Evolutionary conservation across 2,888 invertebrate species (phyloP).

Genomic region (Clistopyga incitator): DNA sequence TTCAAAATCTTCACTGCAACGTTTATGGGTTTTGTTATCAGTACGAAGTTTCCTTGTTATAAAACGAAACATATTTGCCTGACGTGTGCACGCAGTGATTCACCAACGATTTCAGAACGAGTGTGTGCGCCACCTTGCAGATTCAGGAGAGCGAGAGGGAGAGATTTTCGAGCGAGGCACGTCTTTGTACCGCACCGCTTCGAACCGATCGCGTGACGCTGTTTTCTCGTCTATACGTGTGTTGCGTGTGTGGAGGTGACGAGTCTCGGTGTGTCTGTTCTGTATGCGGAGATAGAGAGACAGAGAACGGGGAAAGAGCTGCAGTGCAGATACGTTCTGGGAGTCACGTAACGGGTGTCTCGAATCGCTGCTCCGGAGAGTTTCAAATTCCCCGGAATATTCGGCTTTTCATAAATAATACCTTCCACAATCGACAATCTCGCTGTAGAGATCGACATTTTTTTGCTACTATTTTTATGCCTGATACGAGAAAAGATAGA

Average conservation of each 20-base stretch:
- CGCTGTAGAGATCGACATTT: neutral
- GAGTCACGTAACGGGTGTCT: constrained; percentile 70
- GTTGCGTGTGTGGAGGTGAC: constrained; percentile 1
- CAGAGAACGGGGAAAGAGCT: constrained; percentile 60
- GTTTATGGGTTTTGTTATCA: constrained; percentile 17
- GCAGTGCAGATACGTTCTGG: constrained; percentile 68
- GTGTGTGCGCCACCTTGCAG: constrained; percentile 30
- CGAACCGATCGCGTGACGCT: constrained; percentile 69
- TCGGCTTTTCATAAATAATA: constrained; percentile 24
- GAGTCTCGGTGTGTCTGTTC: constrained; percentile 44
- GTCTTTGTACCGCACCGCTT: constrained; percentile 66
- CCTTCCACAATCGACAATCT: constrained; percentile 7
- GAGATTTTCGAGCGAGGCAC: constrained; percentile 64
- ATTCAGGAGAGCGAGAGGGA: constrained; percentile 9
- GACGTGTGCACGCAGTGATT: constrained; percentile 32
- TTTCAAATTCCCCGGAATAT: constrained; percentile 5
- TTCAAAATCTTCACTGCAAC: neutral
- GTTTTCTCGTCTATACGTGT: constrained; percentile 49
- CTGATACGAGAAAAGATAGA: neutral
- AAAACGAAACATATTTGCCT: constrained; percentile 43
- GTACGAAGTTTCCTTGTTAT: constrained; percentile 16
- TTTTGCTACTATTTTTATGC: neutral
- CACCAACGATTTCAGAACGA: constrained; percentile 34
- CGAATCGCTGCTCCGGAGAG: constrained; percentile 30
- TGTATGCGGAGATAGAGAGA: constrained; percentile 51